A percentile compares a stretch with the other conserved stretches of the same genome.
These are phyloP conservation scores for Malacoraja senta DNA, from an alignment of 2,797 vertebrate genomes.

Conservation along the genomic window DNA sequence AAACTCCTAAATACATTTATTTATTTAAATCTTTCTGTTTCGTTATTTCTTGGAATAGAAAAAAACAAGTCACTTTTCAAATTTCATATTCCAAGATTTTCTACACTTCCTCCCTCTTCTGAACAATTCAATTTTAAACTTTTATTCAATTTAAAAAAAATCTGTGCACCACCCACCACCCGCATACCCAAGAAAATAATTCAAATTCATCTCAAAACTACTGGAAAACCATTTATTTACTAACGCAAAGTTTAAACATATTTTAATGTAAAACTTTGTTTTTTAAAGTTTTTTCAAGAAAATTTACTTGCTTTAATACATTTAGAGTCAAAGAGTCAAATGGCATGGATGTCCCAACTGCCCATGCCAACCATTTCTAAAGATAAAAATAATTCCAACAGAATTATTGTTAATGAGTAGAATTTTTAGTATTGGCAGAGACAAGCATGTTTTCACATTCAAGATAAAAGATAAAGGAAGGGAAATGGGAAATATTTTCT, in stretches of 20 bases:
- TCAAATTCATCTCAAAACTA: neutral
- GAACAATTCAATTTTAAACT: neutral
- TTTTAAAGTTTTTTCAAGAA: neutral
- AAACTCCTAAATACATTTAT: neutral
- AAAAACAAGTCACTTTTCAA: no score
- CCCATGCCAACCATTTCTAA: no score
- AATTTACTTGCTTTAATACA: neutral
- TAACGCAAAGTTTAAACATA: neutral
- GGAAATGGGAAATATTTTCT: neutral
- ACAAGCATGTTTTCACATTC: neutral
- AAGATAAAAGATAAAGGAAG: neutral
- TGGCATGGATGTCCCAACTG: no score
- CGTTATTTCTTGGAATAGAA: neutral
- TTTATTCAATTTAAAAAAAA: neutral
- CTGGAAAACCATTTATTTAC: no score
- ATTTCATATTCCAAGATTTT: neutral
- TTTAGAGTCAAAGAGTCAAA: no score
- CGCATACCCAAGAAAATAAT: neutral
- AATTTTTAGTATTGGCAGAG: no score
- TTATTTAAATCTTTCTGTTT: neutral
- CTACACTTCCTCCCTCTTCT: neutral
- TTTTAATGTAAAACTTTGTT: neutral
- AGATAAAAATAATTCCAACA: no score
- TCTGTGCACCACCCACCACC: neutral
- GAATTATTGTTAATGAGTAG: no score